Conservation (phyloP, 2,797 vertebrate genomes). For the Coranthus polyacanthus region DNA sequence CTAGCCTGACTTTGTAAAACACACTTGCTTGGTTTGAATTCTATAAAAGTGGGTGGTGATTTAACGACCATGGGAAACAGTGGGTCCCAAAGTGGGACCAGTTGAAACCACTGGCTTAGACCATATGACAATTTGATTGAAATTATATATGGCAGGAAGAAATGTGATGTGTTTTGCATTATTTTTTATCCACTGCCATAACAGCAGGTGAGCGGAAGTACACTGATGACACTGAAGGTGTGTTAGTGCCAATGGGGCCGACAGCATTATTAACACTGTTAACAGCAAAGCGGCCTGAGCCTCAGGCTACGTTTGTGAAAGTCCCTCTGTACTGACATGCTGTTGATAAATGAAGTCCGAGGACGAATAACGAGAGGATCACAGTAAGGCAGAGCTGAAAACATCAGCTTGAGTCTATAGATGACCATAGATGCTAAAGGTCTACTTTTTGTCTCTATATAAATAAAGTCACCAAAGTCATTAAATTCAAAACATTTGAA, state of each 20-base stretch:
- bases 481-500: too few species aligned
- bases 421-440: too few species aligned
- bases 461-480: too few species aligned
- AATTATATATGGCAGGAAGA: slow-evolving; percentile 1
- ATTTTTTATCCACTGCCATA: slow-evolving; percentile 33
- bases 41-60: too few species aligned
- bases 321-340: neutral
- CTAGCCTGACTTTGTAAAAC: too few species aligned
- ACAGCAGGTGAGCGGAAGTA: slow-evolving; percentile 29
- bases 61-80: too few species aligned
- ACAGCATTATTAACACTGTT: slow-evolving; percentile 62
- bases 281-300: slow-evolving; percentile 42
- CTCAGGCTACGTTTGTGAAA: slow-evolving; percentile 27
- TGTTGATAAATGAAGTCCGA: slow-evolving; percentile 1
- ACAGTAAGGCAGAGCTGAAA: neutral
- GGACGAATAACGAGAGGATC: neutral
- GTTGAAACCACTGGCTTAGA: too few species aligned
- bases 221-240: slow-evolving; percentile 31
- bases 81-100: too few species aligned
- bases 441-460: too few species aligned
- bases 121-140: too few species aligned
- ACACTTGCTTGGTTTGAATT: too few species aligned
- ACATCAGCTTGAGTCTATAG: too few species aligned
- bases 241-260: slow-evolving; percentile 20
- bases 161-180: slow-evolving; percentile 13